Evolutionary conservation across 2,113 vertebrate genomes (phyloP).

Genomic region (Phyllostomus hastatus): DNA sequence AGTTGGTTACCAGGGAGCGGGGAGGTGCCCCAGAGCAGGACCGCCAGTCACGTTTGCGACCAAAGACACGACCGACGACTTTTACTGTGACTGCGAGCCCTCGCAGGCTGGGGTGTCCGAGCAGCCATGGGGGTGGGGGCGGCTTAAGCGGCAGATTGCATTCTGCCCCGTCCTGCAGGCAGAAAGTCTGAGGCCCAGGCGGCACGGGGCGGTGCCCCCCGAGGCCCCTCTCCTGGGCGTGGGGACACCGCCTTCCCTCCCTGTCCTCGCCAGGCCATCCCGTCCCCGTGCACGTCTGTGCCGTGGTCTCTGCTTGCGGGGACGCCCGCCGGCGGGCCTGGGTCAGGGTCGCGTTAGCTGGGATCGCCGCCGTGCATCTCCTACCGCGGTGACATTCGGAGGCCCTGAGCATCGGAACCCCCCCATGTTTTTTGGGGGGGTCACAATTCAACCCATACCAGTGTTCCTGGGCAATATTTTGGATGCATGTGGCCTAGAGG

Average conservation of each 20-base stretch:
- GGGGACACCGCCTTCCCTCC: rapidly evolving
- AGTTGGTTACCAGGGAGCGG: rapidly evolving
- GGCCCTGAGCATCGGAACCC: rapidly evolving
- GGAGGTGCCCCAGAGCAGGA: neutral
- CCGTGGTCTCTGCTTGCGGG: neutral
- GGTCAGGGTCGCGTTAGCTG: neutral
- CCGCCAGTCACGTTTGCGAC: too few relatives aligned
- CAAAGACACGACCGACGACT: rapidly evolving
- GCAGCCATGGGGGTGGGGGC: rapidly evolving
- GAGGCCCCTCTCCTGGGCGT: neutral
- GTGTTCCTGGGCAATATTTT: rapidly evolving
- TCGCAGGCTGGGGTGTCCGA: rapidly evolving
- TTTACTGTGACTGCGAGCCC: rapidly evolving
- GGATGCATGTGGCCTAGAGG: rapidly evolving
- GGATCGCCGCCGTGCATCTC: rapidly evolving
- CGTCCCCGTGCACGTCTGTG: neutral
- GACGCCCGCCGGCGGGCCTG: neutral
- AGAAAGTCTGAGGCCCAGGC: rapidly evolving
- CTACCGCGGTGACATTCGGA: rapidly evolving
- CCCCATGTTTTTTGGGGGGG: rapidly evolving
- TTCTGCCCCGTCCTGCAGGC: rapidly evolving
- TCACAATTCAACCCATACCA: rapidly evolving
- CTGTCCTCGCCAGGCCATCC: rapidly evolving
- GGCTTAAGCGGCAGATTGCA: rapidly evolving
- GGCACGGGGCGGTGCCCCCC: rapidly evolving